These are phyloP conservation scores for Vidua macroura DNA, from an alignment of 2,113 vertebrate genomes.

Conservation along the genomic window DNA sequence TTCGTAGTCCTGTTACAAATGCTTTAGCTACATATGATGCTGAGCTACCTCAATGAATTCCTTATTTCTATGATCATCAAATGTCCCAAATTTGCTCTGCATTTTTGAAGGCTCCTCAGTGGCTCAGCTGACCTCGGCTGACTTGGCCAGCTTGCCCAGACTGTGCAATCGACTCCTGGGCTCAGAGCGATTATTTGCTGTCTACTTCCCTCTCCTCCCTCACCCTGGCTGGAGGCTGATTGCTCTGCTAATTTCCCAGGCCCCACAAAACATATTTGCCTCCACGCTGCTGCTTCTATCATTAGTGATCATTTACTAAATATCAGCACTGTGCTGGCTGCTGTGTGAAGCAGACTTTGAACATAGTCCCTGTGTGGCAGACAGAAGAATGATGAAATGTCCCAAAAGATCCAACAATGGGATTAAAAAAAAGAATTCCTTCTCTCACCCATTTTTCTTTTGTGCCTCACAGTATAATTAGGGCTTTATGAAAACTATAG, in stretches of 20 bases:
- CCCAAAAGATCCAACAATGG: not conserved
- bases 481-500: not conserved
- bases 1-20: not conserved
- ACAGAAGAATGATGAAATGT: not conserved
- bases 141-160: not conserved
- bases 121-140: not conserved
- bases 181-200: not conserved
- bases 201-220: not conserved
- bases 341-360: not conserved
- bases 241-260: conserved; percentile 22
- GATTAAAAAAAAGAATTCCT: not conserved
- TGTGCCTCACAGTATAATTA: not conserved
- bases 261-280: conserved; percentile 3
- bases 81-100: not conserved
- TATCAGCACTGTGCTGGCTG: not conserved
- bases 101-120: not conserved
- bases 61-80: not conserved
- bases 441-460: not conserved
- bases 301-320: conserved; percentile 31
- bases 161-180: not conserved
- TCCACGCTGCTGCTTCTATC: not conserved
- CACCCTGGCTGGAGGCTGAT: not conserved
- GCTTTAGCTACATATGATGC: not conserved
- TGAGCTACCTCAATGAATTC: not conserved
- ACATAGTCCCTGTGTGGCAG: not conserved